These are phyloP conservation scores for Troglohyphantes excavatus DNA, from an alignment of 2,888 invertebrate species.

Conservation along the genomic window DNA sequence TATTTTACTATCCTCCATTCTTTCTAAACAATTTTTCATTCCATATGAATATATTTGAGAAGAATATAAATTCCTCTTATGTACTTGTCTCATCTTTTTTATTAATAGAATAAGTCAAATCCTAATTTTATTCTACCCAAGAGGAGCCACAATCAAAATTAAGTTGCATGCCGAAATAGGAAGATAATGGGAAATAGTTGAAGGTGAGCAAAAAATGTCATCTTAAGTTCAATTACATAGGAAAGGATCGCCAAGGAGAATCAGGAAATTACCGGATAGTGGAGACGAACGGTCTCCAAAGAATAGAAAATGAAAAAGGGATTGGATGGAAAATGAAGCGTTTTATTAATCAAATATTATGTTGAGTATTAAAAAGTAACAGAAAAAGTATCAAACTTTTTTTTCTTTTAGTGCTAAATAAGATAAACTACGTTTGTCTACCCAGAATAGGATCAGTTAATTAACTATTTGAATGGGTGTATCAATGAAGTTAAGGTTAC, in stretches of 20 bases:
- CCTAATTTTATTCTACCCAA: not conserved
- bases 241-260: not conserved
- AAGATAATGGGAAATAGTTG: not conserved
- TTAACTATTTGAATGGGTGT: conserved; percentile 4
- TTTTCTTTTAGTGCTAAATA: not conserved
- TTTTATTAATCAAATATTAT: conserved; percentile 42
- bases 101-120: not conserved
- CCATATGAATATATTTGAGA: not conserved
- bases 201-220: not conserved
- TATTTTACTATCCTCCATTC: no score
- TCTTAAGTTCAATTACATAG: not conserved
- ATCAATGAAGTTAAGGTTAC: not conserved
- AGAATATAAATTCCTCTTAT: not conserved
- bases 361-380: conserved; percentile 15
- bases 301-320: conserved; percentile 6
- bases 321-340: conserved; percentile 1
- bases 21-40: no score
- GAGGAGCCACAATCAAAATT: conserved; percentile 3
- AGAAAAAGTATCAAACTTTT: not conserved
- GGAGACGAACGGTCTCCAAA: not conserved
- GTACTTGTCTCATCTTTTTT: not conserved
- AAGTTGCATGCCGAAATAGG: not conserved
- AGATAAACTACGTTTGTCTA: not conserved
- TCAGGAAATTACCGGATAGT: conserved; percentile 13
- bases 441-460: not conserved